Base-by-base conservation (phyloP, 2,888 invertebrate species). In the Parelbella ahira region DNA sequence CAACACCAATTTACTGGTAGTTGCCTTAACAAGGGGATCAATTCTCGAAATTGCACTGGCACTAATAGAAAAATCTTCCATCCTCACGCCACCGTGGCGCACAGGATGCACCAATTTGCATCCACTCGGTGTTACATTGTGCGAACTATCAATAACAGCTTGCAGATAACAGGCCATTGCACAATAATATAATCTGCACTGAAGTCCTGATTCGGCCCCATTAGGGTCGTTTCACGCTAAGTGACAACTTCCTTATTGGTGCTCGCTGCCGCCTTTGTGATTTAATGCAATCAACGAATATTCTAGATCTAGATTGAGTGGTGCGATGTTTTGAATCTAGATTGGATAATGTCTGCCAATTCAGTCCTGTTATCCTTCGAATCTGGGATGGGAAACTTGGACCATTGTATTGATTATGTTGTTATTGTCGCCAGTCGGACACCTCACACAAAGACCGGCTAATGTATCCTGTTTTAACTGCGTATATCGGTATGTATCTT, bases 241-340 rank as follows among this genome's bases (percentile, higher is more conserved):
- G 70, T 69, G 73, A 65, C 47, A 42, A 63, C 59, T 64, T 78
- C 78, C 78, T 74, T 60, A 67, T 75, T 75, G 56, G 41, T 44
- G n/a, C 9, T 7, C 5, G 2, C 3, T 3, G 10, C 27, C 25
- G 25, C 24, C 6, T 25, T 33, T 42, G 41, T 65, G 59, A 61
- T 63, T 61, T 57, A 52, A 58, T 63, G 59, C 55, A 58, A 48
- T 55, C 53, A 51, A 50, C 37, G 19, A 49, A 46, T 45, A 43
- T 39, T 39, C 39, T 34, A 19, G 34, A 36, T 37, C 32, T 37
- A 12, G 28, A 33, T 37, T 27, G 44, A 34, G 34, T 42, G 28
- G n/a, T n/a, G n/a, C 9, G 30, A 39, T 39, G 20, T 42, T 37
- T 32, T 41, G 25, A 20, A 41, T 27, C 39, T 33, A 33, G 32